phyloP scores from a whole-genome alignment of 2,888 invertebrate genomes.

The Ditylenchus weischeri region DNA sequence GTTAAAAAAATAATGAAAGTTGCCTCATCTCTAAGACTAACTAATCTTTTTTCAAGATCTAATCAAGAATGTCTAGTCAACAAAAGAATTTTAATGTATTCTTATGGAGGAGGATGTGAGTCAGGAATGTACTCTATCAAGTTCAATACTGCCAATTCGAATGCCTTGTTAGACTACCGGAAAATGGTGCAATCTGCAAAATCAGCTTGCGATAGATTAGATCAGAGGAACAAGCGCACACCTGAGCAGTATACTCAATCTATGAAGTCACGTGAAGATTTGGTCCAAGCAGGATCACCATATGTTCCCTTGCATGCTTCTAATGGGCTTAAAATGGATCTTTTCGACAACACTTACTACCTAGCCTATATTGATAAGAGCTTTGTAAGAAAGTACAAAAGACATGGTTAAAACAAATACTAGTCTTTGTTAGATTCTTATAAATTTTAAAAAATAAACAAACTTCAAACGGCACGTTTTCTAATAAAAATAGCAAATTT shows the following conservation, averaged over 20 bases:
- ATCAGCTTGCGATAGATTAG: constrained; percentile 35
- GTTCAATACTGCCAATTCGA: constrained; percentile 30
- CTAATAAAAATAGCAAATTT: too few relatives aligned
- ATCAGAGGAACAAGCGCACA: constrained; percentile 34
- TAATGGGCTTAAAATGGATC: constrained; percentile 8
- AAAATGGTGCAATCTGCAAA: constrained; percentile 31
- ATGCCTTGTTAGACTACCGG: constrained; percentile 17
- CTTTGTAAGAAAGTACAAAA: constrained; percentile 3
- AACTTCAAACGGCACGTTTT: too few relatives aligned
- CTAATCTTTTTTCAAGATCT: not conserved
- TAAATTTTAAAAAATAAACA: too few relatives aligned
- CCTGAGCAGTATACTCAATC: constrained; percentile 44
- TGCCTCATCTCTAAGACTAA: not conserved
- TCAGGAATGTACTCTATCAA: constrained; percentile 47
- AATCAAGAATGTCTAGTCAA: not conserved
- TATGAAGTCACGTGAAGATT: constrained; percentile 37
- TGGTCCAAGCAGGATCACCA: constrained; percentile 29
- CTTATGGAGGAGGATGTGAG: constrained; percentile 93
- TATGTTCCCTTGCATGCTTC: constrained; percentile 4
- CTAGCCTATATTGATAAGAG: constrained; percentile 2
- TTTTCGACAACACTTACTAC: constrained; percentile 5
- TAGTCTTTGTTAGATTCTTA: too few relatives aligned
- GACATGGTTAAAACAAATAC: not conserved
- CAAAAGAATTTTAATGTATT: constrained; percentile 78
- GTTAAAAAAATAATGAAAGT: not conserved